Evolutionary conservation across 2,888 invertebrate species (phyloP), one percentile per base, ranked within the genome.

Genomic region (Drosophila acutilabella): DNA sequence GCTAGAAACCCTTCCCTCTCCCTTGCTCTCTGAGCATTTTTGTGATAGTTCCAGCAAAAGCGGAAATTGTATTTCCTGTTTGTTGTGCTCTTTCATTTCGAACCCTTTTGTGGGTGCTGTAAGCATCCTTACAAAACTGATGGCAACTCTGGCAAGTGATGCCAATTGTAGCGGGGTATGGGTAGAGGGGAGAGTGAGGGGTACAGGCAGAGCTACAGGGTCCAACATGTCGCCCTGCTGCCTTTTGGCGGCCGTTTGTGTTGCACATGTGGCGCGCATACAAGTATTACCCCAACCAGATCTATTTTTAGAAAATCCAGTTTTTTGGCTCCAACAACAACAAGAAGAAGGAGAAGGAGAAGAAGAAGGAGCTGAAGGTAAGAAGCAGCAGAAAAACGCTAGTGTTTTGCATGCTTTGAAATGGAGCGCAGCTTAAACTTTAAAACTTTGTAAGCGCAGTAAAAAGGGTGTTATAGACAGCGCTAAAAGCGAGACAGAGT

Each of bases 241-340:
- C 68, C 67, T 83, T 81, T 87, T 81, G 84, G 83, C 81, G 80
- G 80, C 75, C 83, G 83, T 67, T 57, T 36, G 45, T 57, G 38
- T 45, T 78, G 84, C 88, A 89, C 89, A 90, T 91, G 89, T 88
- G 83, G 80, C 80, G 86, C 80, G 76, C 70, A 83, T 84, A 87
- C 83, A 89, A 89, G 88, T 90, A 90, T 90, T 91, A 88, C 87
- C 89, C 85, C 89, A 57, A 80, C 26, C 48, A 47, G 74, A 81
- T 86, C 90, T 91, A 91, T 91, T 91, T 91, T 86, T 91, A 91
- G 91, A 91, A 89, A 91, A 91, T 91, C 90, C 90, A 88, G 90
- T 91, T 90, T 80, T 82, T 90, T 79, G 89, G 90, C 87, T 83
- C 68, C 81, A 73, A 64, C 72, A 64, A 42, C 64, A 70, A 58